Conservation (phyloP, 1,140 invertebrate genomes). For the Hylyphantes graminicola region DNA sequence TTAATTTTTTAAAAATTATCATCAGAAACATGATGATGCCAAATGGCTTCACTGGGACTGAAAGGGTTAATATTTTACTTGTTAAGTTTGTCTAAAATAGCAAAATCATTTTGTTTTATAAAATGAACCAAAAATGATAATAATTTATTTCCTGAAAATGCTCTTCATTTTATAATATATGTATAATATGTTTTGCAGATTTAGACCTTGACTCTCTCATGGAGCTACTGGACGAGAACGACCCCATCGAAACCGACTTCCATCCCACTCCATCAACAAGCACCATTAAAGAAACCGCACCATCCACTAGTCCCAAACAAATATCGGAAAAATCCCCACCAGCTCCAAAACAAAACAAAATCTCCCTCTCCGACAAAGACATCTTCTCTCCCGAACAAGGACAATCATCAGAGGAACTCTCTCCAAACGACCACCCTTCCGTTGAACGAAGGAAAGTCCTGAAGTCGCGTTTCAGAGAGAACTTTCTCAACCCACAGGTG, state of each 20-base stretch:
- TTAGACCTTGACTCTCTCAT: slow-evolving; percentile 44
- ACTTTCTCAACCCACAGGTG: not conserved
- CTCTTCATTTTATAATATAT: not conserved
- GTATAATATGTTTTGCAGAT: not conserved
- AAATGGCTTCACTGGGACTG: too few species aligned
- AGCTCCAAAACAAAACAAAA: too few species aligned
- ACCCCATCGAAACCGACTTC: not conserved
- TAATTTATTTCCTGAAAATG: not conserved
- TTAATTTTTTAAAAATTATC: too few species aligned
- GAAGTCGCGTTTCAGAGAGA: not conserved
- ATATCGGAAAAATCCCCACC: too few species aligned
- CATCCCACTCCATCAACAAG: not conserved
- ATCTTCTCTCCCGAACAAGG: not conserved
- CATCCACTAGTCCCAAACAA: too few species aligned
- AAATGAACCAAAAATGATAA: not conserved
- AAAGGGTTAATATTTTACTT: not conserved
- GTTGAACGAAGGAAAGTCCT: not conserved
- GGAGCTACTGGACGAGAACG: slow-evolving; percentile 25
- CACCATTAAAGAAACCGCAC: not conserved
- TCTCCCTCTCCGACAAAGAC: too few species aligned
- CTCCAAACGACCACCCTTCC: too few species aligned
- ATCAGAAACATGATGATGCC: too few species aligned
- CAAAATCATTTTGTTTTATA: not conserved
- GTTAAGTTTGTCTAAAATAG: not conserved
- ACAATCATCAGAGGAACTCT: not conserved